A percentile compares a stretch with the other conserved stretches of the same genome.
Conservation (phyloP, 2,797 vertebrate genomes). For the Muscicapa comitata region DNA sequence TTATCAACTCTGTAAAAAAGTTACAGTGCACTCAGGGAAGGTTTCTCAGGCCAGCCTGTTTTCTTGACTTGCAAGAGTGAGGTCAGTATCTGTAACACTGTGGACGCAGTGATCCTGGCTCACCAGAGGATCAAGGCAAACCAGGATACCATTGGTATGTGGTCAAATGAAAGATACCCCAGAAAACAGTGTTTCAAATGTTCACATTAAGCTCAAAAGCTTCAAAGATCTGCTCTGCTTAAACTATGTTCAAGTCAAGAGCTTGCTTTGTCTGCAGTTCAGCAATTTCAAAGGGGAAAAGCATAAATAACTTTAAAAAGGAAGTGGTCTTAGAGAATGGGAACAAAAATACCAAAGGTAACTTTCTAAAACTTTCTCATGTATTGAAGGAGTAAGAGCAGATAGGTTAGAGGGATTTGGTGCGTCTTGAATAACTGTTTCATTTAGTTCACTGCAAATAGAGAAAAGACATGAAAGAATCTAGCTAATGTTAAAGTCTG, state of each 20-base stretch:
- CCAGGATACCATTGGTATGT: not conserved
- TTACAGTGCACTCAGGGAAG: not conserved
- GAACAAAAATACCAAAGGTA: slow-evolving; percentile 51
- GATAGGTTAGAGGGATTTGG: slow-evolving; percentile 1
- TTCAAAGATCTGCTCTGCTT: not conserved
- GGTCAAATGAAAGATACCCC: not conserved
- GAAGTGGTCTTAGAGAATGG: slow-evolving; percentile 3
- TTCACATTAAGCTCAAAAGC: slow-evolving; percentile 44
- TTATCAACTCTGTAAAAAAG: not conserved
- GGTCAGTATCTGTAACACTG: not conserved
- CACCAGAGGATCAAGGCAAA: slow-evolving; percentile 29
- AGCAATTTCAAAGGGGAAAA: slow-evolving; percentile 3
- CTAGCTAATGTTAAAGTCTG: slow-evolving; percentile 42
- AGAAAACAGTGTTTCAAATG: slow-evolving; percentile 16
- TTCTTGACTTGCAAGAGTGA: not conserved
- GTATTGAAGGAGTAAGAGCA: slow-evolving; percentile 16
- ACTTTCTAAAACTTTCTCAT: slow-evolving; percentile 55
- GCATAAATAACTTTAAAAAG: slow-evolving; percentile 46
- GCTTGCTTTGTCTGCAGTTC: slow-evolving; percentile 40
- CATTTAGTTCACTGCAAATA: slow-evolving; percentile 43
- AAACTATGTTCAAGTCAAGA: slow-evolving; percentile 40
- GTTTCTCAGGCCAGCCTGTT: not conserved
- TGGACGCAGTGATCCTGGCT: not conserved
- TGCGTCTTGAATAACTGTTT: slow-evolving; percentile 39
- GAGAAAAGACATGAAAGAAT: slow-evolving; percentile 29